Evolutionary conservation across 2,888 invertebrate genomes (phyloP).

Genomic region (Ennomos fuscantarius): DNA sequence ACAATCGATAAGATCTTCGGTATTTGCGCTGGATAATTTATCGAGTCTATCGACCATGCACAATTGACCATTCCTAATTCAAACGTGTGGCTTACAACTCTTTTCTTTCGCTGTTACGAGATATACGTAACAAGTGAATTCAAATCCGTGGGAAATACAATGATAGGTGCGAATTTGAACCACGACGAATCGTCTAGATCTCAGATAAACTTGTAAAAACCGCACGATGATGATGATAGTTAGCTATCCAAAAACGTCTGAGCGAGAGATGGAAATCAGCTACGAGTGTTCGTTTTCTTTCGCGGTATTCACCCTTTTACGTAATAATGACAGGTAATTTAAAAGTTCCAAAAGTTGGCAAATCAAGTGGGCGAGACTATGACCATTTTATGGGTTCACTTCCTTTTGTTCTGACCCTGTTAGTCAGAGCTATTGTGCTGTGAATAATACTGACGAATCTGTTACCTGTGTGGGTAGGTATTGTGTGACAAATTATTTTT

Average conservation of each 20-base stretch:
- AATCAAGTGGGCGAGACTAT: constrained; percentile 48
- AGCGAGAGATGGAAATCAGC: constrained; percentile 53
- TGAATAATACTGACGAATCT: constrained; percentile 44
- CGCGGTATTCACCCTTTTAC: constrained; percentile 47
- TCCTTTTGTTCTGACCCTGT: constrained; percentile 47
- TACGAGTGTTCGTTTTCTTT: constrained; percentile 53
- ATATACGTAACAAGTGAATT: constrained; percentile 49
- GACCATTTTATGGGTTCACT: constrained; percentile 54
- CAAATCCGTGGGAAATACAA: constrained; percentile 57
- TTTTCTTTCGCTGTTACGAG: constrained; percentile 43
- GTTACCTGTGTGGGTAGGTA: constrained; percentile 34
- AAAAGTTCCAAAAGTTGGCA: constrained; percentile 43
- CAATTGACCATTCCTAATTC: constrained; percentile 39
- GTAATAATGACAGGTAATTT: constrained; percentile 37
- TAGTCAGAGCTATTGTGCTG: constrained; percentile 43
- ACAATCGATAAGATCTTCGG: constrained; percentile 18
- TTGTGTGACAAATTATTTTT: constrained; percentile 44
- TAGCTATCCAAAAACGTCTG: constrained; percentile 49
- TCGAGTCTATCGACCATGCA: constrained; percentile 37
- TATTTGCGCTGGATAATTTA: constrained; percentile 29
- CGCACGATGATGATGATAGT: too few relatives aligned
- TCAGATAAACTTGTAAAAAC: constrained; percentile 56
- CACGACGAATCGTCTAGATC: constrained; percentile 60
- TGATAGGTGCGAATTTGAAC: constrained; percentile 65
- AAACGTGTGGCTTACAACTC: constrained; percentile 36